Conservation (phyloP, 2,888 invertebrate genomes). For the Papilio protenor region DNA sequence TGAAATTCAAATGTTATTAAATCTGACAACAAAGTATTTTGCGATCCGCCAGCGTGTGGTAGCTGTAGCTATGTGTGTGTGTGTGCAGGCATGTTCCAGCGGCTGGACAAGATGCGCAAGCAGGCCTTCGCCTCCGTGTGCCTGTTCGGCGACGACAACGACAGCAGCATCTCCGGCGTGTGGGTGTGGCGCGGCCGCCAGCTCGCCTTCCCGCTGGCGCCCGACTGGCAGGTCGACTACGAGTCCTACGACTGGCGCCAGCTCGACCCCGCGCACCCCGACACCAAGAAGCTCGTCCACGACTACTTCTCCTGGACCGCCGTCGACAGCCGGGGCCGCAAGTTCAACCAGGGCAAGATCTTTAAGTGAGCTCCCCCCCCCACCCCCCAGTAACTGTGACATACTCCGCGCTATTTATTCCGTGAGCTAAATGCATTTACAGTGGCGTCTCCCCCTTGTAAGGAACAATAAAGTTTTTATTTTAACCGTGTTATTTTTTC, state of each 20-base stretch:
- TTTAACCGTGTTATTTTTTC: conserved; percentile 8
- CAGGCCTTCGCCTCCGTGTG: conserved; percentile 97
- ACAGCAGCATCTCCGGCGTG: conserved; percentile 96
- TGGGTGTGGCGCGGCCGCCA: conserved; percentile 99
- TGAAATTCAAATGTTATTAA: no score
- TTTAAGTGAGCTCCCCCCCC: conserved; percentile 89
- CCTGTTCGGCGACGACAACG: conserved; percentile 96
- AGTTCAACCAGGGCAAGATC: conserved; percentile 99
- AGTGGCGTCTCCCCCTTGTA: conserved; percentile 40
- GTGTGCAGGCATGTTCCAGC: conserved; percentile 96
- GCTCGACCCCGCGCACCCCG: conserved; percentile 90
- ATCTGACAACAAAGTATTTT: no score
- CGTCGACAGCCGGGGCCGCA: conserved; percentile 92
- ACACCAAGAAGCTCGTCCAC: conserved; percentile 93
- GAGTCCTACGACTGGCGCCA: conserved; percentile 95
- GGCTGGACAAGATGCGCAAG: conserved; percentile 99
- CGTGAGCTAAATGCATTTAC: conserved; percentile 35
- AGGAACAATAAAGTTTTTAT: conserved; percentile 38
- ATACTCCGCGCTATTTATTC: conserved; percentile 33
- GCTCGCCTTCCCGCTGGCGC: conserved; percentile 94
- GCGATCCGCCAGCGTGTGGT: no score
- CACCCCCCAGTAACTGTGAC: conserved; percentile 4
- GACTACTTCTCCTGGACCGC: conserved; percentile 97
- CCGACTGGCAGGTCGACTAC: conserved; percentile 98
- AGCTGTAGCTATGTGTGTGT: no score